Evolutionary conservation across 2,888 invertebrate species (phyloP).

Genomic region (Harmothoe impar): DNA sequence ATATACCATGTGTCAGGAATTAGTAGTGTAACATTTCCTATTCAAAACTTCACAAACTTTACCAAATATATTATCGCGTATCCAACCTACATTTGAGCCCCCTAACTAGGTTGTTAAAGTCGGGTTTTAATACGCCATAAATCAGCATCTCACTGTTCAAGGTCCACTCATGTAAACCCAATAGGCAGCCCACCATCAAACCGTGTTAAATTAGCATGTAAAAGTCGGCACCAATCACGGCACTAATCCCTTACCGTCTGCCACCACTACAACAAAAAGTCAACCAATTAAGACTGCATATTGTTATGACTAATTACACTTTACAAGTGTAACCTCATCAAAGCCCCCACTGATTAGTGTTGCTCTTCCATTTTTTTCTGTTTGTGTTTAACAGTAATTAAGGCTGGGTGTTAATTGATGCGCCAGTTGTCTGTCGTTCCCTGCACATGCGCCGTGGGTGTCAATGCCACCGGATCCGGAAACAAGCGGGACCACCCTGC

Average conservation of each 20-base stretch:
- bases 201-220: conserved; percentile 24
- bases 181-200: not conserved
- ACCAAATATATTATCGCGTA: too few species aligned
- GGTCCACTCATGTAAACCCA: too few species aligned
- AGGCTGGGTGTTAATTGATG: not conserved
- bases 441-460: not conserved
- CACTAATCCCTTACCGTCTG: not conserved
- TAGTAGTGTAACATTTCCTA: too few species aligned
- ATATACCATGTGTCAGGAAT: too few species aligned
- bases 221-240: conserved; percentile 1
- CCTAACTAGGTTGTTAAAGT: too few species aligned
- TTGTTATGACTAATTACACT: conserved; percentile 26
- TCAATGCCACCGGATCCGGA: conserved; percentile 2
- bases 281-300: not conserved
- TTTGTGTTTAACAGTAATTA: not conserved
- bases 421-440: not conserved
- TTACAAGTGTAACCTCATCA: conserved; percentile 7
- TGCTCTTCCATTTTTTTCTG: not conserved
- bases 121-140: too few species aligned
- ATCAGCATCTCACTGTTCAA: too few species aligned
- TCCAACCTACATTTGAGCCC: too few species aligned
- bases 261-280: conserved; percentile 18
- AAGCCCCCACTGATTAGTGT: not conserved
- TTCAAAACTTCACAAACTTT: too few species aligned
- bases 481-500: conserved; percentile 55